Evolutionary conservation across 1,140 invertebrate species (phyloP), one percentile per base, ranked within the genome.

Genomic region (Medauroidea extradentata): DNA sequence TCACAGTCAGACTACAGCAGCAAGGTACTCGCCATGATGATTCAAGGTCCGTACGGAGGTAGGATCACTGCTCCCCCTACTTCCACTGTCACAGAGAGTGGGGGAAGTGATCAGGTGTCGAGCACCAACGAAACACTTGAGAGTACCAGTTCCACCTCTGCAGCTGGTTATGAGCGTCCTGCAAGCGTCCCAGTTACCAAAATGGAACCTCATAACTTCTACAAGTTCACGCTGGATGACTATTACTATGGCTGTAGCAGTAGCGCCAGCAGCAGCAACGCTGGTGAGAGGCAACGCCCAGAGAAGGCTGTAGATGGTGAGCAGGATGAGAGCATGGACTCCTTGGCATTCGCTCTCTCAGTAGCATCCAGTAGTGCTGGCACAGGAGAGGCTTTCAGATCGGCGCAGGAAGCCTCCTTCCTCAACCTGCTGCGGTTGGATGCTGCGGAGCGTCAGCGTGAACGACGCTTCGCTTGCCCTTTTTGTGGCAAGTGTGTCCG

Each of bases 401-500:
- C 74, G 65, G 67, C 73, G 7, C 79, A 83, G 57, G 83, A 85
- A 69, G 80, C 82, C 1, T 84, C 83, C 1, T 79, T 86, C 39
- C 73, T 86, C 49, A 83, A 81, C 49, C 83, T 86, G 57, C 68
- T 86, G 62, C 79, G 83, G 39, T 73, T 80, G 14, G 83, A 84
- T 67, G 73, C 78, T 5, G 81, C 80, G n/a, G 84, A 87, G 59
- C 69, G 84, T 27, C 84, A 87, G 67, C 75, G 85, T 23, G 78
- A 80, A 38, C 71, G 77, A 1, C 78, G 86, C 52, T 93, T 93
- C 69, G 88, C 90, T 3, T 93, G 91, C 70, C 90, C 90, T 1
- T 93, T 92, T 67, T 94, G 91, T 70, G 89, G 90, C 46, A 94
- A 93, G 71, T 91, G 89, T 67, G 91, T 94, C 3, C 79, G 90